phyloP scores from a whole-genome alignment of 2,888 invertebrate species.

The Malthinus seriepunctatus region DNA sequence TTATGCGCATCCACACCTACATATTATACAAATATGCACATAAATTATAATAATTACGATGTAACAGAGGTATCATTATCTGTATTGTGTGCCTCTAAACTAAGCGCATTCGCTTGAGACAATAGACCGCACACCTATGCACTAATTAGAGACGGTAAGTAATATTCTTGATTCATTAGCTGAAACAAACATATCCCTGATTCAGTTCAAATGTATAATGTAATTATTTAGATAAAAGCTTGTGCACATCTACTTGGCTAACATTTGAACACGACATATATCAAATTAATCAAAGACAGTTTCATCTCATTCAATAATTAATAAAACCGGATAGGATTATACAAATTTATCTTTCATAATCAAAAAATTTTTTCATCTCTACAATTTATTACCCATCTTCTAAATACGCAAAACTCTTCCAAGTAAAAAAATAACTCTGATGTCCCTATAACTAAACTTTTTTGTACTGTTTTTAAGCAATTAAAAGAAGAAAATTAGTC shows the following conservation, averaged over 20 bases:
- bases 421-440: no score
- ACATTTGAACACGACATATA: slow-evolving; percentile 22
- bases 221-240: slow-evolving; percentile 25
- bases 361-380: slow-evolving; percentile 12
- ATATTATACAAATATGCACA: slow-evolving; percentile 18
- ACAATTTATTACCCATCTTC: slow-evolving; percentile 1
- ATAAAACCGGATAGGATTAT: slow-evolving; percentile 23
- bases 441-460: no score
- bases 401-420: no score
- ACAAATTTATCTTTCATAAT: slow-evolving; percentile 13
- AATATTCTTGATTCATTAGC: slow-evolving; percentile 24
- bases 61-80: slow-evolving; percentile 21
- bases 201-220: slow-evolving; percentile 17
- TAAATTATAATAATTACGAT: slow-evolving; percentile 21
- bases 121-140: slow-evolving; percentile 32
- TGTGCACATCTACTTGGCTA: slow-evolving; percentile 16
- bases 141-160: slow-evolving; percentile 31
- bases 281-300: slow-evolving; percentile 27
- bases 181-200: slow-evolving; percentile 20
- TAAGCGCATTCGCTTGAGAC: slow-evolving; percentile 25
- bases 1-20: slow-evolving; percentile 5
- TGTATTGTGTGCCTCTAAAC: slow-evolving; percentile 19
- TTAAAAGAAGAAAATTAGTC: no score
- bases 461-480: no score
- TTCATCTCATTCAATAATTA: slow-evolving; percentile 24